Evolutionary conservation across 2,888 invertebrate genomes (phyloP).

Genomic region (Epsilonema sp.): DNA sequence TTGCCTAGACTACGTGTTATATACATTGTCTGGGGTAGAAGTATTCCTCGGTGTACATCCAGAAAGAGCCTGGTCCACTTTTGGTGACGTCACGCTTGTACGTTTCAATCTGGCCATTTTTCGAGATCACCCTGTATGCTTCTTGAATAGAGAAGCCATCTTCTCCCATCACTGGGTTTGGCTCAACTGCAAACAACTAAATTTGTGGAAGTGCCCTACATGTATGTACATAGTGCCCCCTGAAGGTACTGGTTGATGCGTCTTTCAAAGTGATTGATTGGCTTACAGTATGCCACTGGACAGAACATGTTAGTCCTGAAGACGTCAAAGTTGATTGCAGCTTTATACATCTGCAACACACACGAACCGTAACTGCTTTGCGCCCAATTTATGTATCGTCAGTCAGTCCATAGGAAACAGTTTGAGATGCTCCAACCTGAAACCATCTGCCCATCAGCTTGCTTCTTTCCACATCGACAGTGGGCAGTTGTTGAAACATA

Average conservation of each 20-base stretch:
- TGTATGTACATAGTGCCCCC: too few species aligned
- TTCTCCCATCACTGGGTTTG: slow-evolving; percentile 26
- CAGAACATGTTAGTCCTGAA: slow-evolving; percentile 29
- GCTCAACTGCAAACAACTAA: slow-evolving; percentile 24
- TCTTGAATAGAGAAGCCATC: slow-evolving; percentile 29
- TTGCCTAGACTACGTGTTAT: too few species aligned
- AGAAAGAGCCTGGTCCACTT: slow-evolving; percentile 26
- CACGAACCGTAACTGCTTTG: background rate
- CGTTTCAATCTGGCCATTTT: slow-evolving; percentile 27
- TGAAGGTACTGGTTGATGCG: too few species aligned
- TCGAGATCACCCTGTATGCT: slow-evolving; percentile 24
- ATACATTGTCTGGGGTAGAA: slow-evolving; percentile 29
- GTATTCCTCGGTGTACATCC: slow-evolving; percentile 31
- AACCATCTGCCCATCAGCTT: slow-evolving; percentile 27
- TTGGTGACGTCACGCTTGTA: slow-evolving; percentile 28
- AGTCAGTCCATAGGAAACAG: too few species aligned
- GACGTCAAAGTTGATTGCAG: slow-evolving; percentile 28
- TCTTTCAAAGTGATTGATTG: too few species aligned
- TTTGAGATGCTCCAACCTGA: slow-evolving; percentile 12
- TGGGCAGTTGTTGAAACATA: slow-evolving; percentile 23
- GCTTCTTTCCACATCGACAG: slow-evolving; percentile 23
- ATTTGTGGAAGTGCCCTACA: too few species aligned
- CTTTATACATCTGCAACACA: slow-evolving; percentile 25
- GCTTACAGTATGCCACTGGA: slow-evolving; percentile 28
- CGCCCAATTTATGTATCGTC: too few species aligned